These are phyloP conservation scores for Bembecia ichneumoniformis DNA, from an alignment of 2,888 invertebrate species.

Conservation along the genomic window DNA sequence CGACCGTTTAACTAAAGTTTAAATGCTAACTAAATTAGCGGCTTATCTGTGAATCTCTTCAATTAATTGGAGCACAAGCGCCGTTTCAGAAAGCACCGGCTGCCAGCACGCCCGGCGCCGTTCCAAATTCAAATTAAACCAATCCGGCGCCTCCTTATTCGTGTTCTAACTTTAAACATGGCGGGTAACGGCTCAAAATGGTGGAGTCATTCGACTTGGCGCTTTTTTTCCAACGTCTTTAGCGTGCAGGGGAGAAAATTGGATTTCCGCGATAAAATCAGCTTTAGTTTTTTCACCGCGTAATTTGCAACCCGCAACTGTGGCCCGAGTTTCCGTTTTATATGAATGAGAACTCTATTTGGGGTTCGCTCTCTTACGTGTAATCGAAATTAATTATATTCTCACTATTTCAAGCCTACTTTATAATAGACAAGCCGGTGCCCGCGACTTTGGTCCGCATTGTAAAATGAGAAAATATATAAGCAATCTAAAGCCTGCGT, in stretches of 20 bases:
- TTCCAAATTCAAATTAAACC: constrained; percentile 72
- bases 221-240: constrained; percentile 67
- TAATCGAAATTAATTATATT: no score
- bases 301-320: constrained; percentile 50
- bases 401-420: no score
- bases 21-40: constrained; percentile 66
- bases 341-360: constrained; percentile 60
- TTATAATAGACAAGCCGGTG: no score
- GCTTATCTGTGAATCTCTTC: constrained; percentile 65
- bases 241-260: constrained; percentile 71
- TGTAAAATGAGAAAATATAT: no score
- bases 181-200: constrained; percentile 64
- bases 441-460: no score
- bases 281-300: constrained; percentile 57
- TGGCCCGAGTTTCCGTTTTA: constrained; percentile 47
- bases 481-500: no score
- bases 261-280: constrained; percentile 73
- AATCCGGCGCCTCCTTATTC: constrained; percentile 72
- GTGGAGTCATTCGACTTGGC: constrained; percentile 70
- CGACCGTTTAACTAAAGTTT: constrained; percentile 55
- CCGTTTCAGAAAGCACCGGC: constrained; percentile 33
- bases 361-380: constrained; percentile 10
- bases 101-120: constrained; percentile 50
- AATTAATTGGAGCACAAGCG: constrained; percentile 63
- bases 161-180: constrained; percentile 67